A percentile compares a stretch with the other conserved stretches of the same genome.
phyloP scores from a whole-genome alignment of 1,140 invertebrate genomes.

The Micrasema minimum region DNA sequence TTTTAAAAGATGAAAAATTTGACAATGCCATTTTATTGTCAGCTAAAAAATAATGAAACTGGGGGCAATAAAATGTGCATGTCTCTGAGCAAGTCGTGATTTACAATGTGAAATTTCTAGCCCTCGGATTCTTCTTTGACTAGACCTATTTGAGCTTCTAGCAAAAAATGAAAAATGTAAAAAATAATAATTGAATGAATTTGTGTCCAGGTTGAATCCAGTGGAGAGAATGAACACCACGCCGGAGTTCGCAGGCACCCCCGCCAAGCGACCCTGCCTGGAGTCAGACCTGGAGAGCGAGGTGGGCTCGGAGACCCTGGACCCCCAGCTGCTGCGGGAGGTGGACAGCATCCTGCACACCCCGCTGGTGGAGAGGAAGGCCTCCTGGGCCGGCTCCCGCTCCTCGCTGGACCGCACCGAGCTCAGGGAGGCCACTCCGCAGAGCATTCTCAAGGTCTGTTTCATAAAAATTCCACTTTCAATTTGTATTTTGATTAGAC shows the following conservation, averaged over 20 bases:
- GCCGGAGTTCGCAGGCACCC: constrained; percentile 51
- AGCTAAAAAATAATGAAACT: too few relatives aligned
- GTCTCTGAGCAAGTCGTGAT: too few relatives aligned
- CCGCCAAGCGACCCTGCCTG: constrained; percentile 57
- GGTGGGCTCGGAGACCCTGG: constrained; percentile 54
- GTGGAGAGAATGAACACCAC: constrained; percentile 50
- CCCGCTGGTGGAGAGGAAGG: constrained; percentile 42
- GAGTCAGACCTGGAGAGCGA: constrained; percentile 45
- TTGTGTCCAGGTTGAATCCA: constrained; percentile 23
- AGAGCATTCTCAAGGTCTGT: constrained; percentile 64
- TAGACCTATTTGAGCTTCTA: too few relatives aligned
- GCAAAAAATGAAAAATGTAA: too few relatives aligned
- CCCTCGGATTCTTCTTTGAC: too few relatives aligned
- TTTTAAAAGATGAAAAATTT: too few relatives aligned
- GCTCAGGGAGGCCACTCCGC: constrained; percentile 57
- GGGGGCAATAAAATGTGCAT: too few relatives aligned
- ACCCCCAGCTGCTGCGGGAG: constrained; percentile 55
- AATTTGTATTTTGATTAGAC: too few relatives aligned
- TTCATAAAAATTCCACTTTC: too few relatives aligned
- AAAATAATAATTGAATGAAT: too few relatives aligned
- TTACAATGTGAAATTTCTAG: too few relatives aligned
- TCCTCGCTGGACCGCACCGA: constrained; percentile 41
- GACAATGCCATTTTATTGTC: too few relatives aligned
- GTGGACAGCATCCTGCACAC: constrained; percentile 58
- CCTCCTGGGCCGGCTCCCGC: constrained; percentile 54